Conservation (phyloP, 1,140 invertebrate genomes). For the Calliphora vicina region DNA sequence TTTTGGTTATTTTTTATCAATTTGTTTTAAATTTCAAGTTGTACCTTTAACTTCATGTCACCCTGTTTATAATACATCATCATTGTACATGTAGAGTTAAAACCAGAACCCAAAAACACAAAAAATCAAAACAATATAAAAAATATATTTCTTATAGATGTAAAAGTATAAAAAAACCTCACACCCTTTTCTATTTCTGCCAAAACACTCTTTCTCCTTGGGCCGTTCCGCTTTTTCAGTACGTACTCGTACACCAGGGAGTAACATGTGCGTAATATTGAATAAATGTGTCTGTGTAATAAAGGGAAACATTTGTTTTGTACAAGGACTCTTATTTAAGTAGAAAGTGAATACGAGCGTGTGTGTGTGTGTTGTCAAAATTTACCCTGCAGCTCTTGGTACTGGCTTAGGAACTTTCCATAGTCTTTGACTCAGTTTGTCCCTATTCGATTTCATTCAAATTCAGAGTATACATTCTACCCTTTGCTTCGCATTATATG, state of each 20-base stretch:
- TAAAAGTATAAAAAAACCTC: background rate
- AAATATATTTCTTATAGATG: too few relatives aligned
- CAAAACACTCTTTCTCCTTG: background rate
- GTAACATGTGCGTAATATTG: conserved; percentile 5
- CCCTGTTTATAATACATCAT: background rate
- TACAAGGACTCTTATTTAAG: background rate
- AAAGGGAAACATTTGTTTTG: background rate
- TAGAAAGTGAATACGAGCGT: too few relatives aligned
- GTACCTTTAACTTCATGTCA: too few relatives aligned
- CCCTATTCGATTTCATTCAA: too few relatives aligned
- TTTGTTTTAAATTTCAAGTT: too few relatives aligned
- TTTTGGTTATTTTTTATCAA: too few relatives aligned
- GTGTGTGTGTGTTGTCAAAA: too few relatives aligned
- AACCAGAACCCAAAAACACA: background rate
- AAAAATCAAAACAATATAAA: background rate
- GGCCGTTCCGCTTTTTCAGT: background rate
- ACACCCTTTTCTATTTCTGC: background rate
- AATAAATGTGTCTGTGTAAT: background rate
- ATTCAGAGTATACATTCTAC: too few relatives aligned
- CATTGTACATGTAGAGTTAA: background rate
- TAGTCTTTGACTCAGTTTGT: too few relatives aligned
- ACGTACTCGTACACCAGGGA: background rate
- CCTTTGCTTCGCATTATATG: too few relatives aligned
- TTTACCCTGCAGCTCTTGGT: too few relatives aligned
- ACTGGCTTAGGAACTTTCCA: too few relatives aligned